Percentiles rank a stretch among this genome's conserved stretches.
phyloP scores from a whole-genome alignment of 2,113 vertebrate species.

The Panthera uncia region DNA sequence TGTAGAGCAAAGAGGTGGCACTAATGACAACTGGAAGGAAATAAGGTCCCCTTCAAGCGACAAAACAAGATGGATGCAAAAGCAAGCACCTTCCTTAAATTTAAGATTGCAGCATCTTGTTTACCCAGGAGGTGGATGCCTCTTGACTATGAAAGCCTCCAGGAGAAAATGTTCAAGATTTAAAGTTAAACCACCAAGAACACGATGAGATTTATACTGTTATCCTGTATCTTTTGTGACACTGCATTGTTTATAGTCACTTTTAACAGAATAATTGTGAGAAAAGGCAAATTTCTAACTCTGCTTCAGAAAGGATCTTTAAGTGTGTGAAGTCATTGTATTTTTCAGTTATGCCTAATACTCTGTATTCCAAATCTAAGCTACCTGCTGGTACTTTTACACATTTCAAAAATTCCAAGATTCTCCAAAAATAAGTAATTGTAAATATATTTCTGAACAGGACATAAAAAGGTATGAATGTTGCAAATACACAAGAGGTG shows the following conservation, averaged over 20 bases:
- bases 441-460: neutral
- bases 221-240: neutral
- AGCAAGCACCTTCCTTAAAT: accelerated
- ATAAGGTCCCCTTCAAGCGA: neutral
- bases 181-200: neutral
- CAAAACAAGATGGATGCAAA: neutral
- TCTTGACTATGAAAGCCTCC: neutral
- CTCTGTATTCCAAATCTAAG: neutral
- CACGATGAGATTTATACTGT: accelerated
- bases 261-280: neutral
- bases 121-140: neutral
- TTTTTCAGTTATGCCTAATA: neutral
- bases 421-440: neutral
- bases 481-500: neutral
- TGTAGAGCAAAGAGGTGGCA: no score
- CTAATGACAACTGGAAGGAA: neutral
- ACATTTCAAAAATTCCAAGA: neutral
- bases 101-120: neutral
- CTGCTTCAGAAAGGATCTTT: neutral
- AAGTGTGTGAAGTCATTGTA: neutral
- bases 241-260: neutral
- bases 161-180: neutral
- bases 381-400: neutral
- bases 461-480: neutral
- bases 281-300: neutral